Percentiles rank a stretch among this genome's conserved stretches.
Evolutionary conservation across 2,888 invertebrate genomes (phyloP).

Genomic region (Criorhina ranunculi): DNA sequence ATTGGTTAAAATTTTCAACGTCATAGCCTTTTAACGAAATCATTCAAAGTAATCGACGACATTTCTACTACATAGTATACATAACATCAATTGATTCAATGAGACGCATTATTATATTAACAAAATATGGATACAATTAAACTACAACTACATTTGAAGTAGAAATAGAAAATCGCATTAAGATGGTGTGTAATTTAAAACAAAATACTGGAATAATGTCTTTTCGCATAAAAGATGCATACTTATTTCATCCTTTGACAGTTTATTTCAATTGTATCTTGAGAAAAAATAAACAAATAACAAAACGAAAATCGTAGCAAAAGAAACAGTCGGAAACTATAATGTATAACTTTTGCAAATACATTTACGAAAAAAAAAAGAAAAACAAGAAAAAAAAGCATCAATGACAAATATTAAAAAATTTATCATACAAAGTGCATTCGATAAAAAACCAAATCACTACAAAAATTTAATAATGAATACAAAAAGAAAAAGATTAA

Average conservation of each 20-base stretch:
- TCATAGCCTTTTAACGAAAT: constrained; percentile 52
- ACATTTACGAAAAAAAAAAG: constrained; percentile 36
- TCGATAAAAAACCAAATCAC: constrained; percentile 51
- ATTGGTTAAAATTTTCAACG: constrained; percentile 54
- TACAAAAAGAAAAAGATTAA: constrained; percentile 70
- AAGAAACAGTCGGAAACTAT: constrained; percentile 46
- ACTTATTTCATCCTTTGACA: constrained; percentile 57
- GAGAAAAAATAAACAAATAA: constrained; percentile 34
- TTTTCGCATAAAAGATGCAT: constrained; percentile 49
- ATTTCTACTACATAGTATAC: constrained; percentile 60
- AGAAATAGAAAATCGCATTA: constrained; percentile 68
- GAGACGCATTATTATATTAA: constrained; percentile 48
- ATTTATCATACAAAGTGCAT: constrained; percentile 65
- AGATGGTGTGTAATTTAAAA: constrained; percentile 47
- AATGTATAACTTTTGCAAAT: constrained; percentile 47
- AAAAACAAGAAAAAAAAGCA: constrained; percentile 38
- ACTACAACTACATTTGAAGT: constrained; percentile 61
- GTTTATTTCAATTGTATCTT: constrained; percentile 51
- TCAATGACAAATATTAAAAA: constrained; percentile 74
- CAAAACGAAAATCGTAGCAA: constrained; percentile 47
- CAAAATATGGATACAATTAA: constrained; percentile 57
- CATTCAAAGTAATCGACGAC: constrained; percentile 53
- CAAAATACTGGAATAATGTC: constrained; percentile 37
- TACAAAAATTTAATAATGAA: constrained; percentile 59
- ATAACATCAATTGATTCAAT: constrained; percentile 50